Evolutionary conservation across 2,797 vertebrate species (phyloP), one percentile per base, ranked within the genome.

Genomic region (Arvicola amphibius): DNA sequence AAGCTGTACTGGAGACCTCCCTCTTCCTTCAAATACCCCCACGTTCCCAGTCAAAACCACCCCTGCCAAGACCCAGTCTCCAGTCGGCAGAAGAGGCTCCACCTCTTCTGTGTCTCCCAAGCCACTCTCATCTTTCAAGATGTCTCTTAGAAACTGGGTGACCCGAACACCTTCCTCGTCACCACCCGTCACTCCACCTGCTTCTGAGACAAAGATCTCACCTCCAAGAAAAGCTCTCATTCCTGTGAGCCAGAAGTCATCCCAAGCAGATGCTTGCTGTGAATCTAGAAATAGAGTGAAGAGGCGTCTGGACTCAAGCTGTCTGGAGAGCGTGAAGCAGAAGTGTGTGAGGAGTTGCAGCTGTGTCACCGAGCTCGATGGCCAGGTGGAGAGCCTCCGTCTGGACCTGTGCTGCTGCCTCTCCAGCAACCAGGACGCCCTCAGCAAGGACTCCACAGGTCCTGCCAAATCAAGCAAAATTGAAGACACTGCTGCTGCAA

Each of bases 111-210:
- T 93, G 0, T 98, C 98, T 97, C 98, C 98, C 32, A 98, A 43
- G 51, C 98, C 94, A 71, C 97, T 94, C 21, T 79, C 98, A 14
- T 97, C 98, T 69, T 98, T 98, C 83, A 98, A 97, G 2, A 97
- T 99, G 65, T 99, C 99, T 23, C 99, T 99, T 98, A 98, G 98
- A 95, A 98, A 98, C 34, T 99, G 99, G 99, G 95, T 99, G 59
- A 99, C 99, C 11, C 98, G 98, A 6, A 98, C 98, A 80, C 98
- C 97, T 0, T 98, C 97, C 74, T 98, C 97, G 34, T 98, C 97
- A 4, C 98, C 97, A 13, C 98, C 98, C 92, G 96, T 97, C 93
- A 97, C 97, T 79, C 97, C 98, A 84, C 98, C 98, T 61, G 93
- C 97, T 51, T 96, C 48, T 5, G 94, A 94, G 37, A 97, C 95